Percentiles rank a stretch among this genome's conserved stretches.
Conservation (phyloP, 2,888 invertebrate species). For the Petrophora chlorosata region DNA sequence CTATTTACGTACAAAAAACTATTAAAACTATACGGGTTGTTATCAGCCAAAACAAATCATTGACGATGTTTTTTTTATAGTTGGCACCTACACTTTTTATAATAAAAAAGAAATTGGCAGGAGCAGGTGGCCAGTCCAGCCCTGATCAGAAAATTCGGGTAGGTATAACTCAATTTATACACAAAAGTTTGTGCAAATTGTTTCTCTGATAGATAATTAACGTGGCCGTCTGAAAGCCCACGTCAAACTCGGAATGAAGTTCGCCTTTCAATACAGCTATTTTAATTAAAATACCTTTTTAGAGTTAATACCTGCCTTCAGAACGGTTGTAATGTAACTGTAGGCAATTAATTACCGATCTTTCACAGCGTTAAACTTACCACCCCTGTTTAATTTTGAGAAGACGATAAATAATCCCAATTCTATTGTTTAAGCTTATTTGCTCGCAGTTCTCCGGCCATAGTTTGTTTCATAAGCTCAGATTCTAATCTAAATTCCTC, state of each 20-base stretch:
- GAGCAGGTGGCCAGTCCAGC: not conserved
- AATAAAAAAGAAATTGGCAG: too few species aligned
- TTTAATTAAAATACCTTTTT: slow-evolving; percentile 42
- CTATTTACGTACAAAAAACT: too few species aligned
- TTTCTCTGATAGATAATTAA: slow-evolving; percentile 44
- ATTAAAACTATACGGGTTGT: too few species aligned
- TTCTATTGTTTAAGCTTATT: slow-evolving; percentile 19
- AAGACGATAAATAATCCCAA: slow-evolving; percentile 25
- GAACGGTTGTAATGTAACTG: slow-evolving; percentile 7
- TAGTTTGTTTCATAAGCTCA: slow-evolving; percentile 6
- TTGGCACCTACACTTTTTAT: too few species aligned
- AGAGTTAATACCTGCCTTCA: not conserved
- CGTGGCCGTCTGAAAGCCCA: slow-evolving; percentile 29
- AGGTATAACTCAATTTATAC: slow-evolving; percentile 31
- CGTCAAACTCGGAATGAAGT: slow-evolving; percentile 42
- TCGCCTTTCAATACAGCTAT: slow-evolving; percentile 23
- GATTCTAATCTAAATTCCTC: slow-evolving; percentile 12
- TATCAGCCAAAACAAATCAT: too few species aligned
- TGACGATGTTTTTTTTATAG: too few species aligned
- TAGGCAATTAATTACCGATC: slow-evolving; percentile 12
- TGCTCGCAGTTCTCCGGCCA: not conserved
- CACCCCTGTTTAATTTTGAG: slow-evolving; percentile 9
- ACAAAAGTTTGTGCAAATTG: slow-evolving; percentile 37
- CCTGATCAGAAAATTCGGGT: slow-evolving; percentile 6
- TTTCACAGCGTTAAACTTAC: slow-evolving; percentile 7